These are phyloP conservation scores for Cephus nigrinus DNA, from an alignment of 2,888 invertebrate species.

Conservation along the genomic window DNA sequence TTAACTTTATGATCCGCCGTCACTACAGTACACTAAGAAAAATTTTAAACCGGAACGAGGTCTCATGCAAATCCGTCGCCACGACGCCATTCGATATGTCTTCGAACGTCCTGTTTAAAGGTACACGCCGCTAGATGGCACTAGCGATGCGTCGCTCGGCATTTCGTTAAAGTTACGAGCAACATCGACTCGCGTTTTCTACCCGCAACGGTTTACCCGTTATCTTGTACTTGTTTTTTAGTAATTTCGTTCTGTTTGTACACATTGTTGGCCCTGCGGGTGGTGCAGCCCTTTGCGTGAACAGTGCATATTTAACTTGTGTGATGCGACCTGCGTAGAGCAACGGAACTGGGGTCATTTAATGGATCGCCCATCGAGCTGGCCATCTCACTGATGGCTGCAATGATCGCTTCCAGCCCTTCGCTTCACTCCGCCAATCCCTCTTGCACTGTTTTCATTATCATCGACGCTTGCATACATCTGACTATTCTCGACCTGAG, in stretches of 20 bases:
- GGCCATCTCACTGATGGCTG: conserved; percentile 47
- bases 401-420: conserved; percentile 35
- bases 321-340: neutral
- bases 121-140: neutral
- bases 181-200: neutral
- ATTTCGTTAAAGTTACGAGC: neutral
- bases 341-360: conserved; percentile 31
- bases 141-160: neutral
- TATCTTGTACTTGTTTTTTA: neutral
- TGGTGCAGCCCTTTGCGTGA: neutral
- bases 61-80: conserved; percentile 29
- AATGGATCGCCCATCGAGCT: conserved; percentile 50
- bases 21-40: conserved; percentile 21
- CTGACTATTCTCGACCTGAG: conserved; percentile 32
- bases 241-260: neutral
- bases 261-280: neutral
- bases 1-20: conserved; percentile 48
- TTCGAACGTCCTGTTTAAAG: neutral
- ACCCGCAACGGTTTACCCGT: neutral
- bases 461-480: conserved; percentile 30
- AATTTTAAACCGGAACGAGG: conserved; percentile 35
- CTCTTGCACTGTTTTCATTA: conserved; percentile 45
- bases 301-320: neutral
- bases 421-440: conserved; percentile 1
- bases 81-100: neutral